Base-by-base conservation (phyloP, 2,888 invertebrate species). In the Syrphus vitripennis region DNA sequence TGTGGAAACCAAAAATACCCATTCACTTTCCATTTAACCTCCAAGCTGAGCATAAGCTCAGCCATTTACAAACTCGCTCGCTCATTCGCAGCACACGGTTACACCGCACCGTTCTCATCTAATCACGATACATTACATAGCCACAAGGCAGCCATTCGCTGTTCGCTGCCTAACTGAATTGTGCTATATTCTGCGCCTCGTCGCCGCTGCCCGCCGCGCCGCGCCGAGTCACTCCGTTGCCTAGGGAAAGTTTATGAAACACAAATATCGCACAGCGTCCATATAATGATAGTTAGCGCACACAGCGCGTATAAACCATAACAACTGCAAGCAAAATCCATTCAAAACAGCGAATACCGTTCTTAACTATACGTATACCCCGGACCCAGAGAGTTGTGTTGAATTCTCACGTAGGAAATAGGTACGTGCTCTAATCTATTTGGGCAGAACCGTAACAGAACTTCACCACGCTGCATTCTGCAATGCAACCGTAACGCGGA, bases 401-500 rank as follows among this genome's bases (percentile, higher is more conserved):
- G 65, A 80, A 71, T 76, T 84, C 80, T 84, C 83, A 84, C 83
- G 83, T 84, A 80, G 71, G 67, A 71, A 67, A n/a, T n/a, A n/a
- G n/a, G n/a, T 80, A 84, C 83, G 83, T 84, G 83, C 83, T 67
- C 83, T 76, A 71, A 76, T 71, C 83, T 80, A 75, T 75, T 74
- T 74, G 72, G 69, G 42, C 29, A 55, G 16, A 69, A 78, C 45
- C 45, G 45, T 67, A 65, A 31, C 16, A 65, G 19, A 45, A 45
- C 42, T 12, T 10, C 6, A 21, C 59, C 12, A 4, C 12, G 14
- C 16, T 14, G 67, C 57, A 74, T 74, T 69, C 26, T 40, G 21
- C 40, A 24, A 31, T 40, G 57, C 57, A 24, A 61, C 31, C 34
- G n/a, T 31, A 59, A 16, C 24, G 71, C 45, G 26, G 65, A n/a